phyloP scores from a whole-genome alignment of 2,113 vertebrate genomes.

The Reinhardtius hippoglossoides region DNA sequence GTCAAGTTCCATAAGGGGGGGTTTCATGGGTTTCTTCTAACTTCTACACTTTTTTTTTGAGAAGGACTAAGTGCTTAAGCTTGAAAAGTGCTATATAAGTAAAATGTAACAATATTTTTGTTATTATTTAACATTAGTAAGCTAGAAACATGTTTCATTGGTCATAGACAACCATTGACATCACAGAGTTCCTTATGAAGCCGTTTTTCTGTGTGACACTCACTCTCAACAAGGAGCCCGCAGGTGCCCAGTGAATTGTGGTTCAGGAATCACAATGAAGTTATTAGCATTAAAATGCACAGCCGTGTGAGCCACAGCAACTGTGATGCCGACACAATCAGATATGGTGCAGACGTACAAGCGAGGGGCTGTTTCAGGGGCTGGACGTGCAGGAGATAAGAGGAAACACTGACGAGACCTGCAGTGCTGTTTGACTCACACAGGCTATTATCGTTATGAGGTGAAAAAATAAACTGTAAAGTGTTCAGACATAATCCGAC shows the following conservation, averaged over 20 bases:
- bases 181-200: not conserved
- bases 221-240: slow-evolving; percentile 28
- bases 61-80: too few species aligned
- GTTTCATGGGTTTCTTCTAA: too few species aligned
- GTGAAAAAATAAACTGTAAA: not conserved
- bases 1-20: too few species aligned
- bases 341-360: slow-evolving; percentile 28
- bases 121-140: not conserved
- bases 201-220: slow-evolving; percentile 22
- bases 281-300: slow-evolving; percentile 77
- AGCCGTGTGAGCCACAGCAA: slow-evolving; percentile 46
- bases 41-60: too few species aligned
- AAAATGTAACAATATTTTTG: too few species aligned
- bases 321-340: slow-evolving; percentile 46
- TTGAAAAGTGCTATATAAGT: too few species aligned
- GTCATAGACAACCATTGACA: not conserved
- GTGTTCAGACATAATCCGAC: not conserved
- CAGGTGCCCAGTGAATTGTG: slow-evolving; percentile 54
- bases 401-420: not conserved
- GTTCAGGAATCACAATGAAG: slow-evolving; percentile 60
- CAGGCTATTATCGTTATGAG: not conserved
- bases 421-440: slow-evolving; percentile 18
- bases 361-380: not conserved
- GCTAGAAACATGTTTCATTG: not conserved
- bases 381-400: not conserved